Conservation (phyloP, 2,797 vertebrate genomes). For the Enteromius mattozi region DNA sequence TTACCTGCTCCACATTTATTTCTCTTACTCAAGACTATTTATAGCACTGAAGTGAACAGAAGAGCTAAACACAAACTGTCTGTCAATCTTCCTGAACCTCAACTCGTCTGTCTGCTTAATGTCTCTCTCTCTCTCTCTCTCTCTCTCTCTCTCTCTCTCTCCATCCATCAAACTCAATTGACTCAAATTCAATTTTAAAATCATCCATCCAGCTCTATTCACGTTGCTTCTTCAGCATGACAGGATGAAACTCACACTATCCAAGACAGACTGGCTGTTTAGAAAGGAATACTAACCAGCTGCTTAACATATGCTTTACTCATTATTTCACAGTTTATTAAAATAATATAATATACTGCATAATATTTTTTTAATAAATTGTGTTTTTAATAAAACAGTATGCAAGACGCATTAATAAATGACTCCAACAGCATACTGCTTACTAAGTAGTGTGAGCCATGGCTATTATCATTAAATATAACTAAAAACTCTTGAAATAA, state of each 20-base stretch:
- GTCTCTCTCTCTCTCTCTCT: background rate
- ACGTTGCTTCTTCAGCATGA: background rate
- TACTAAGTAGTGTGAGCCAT: background rate
- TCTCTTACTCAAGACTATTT: conserved; percentile 72
- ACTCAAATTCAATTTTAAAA: background rate
- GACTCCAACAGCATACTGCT: background rate
- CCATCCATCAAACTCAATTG: background rate
- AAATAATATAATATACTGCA: background rate
- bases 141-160: background rate
- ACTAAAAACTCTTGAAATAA: background rate
- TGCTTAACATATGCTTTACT: background rate
- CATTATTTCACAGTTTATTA: too few relatives aligned
- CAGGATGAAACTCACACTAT: background rate
- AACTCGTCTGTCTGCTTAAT: background rate
- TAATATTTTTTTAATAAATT: background rate
- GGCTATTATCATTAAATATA: background rate
- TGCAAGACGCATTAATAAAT: background rate
- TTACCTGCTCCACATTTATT: conserved; percentile 50
- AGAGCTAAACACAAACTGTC: conserved; percentile 56
- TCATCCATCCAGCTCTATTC: background rate
- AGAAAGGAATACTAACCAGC: background rate
- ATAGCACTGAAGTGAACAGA: conserved; percentile 73
- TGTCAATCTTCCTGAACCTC: background rate
- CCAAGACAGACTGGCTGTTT: background rate
- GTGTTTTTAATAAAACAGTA: background rate